Conservation (phyloP, 2,888 invertebrate species). For the Tachina fera region DNA sequence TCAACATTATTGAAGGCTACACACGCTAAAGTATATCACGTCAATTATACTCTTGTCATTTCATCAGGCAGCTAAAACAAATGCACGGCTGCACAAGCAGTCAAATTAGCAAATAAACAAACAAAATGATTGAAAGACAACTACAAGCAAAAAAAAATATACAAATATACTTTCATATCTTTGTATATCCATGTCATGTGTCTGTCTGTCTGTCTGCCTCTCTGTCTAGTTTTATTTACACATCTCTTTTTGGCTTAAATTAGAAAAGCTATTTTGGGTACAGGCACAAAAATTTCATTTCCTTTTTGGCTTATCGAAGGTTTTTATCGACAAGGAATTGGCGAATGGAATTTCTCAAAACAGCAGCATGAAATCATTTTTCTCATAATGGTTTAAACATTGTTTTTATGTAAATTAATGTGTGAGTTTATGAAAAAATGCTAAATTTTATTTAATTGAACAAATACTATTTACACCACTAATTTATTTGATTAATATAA, state of each 20-base stretch:
- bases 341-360: not conserved
- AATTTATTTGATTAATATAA: slow-evolving; percentile 14
- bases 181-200: not conserved
- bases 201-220: not conserved
- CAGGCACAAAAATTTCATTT: slow-evolving; percentile 29
- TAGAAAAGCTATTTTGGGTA: slow-evolving; percentile 16
- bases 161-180: not conserved
- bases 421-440: not conserved
- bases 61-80: not conserved
- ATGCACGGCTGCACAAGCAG: not conserved
- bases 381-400: no score
- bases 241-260: slow-evolving; percentile 11
- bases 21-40: slow-evolving; percentile 13
- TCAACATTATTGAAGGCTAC: slow-evolving; percentile 35
- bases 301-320: not conserved
- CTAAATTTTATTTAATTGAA: slow-evolving; percentile 4
- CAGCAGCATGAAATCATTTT: no score
- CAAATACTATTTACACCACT: slow-evolving; percentile 35
- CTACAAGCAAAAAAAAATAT: not conserved
- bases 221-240: not conserved
- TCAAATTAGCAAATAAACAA: not conserved
- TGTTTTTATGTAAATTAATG: not conserved
- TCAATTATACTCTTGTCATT: slow-evolving; percentile 38
- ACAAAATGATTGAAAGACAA: not conserved
- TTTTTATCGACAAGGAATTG: slow-evolving; percentile 16